Evolutionary conservation across 92 coral and sea anemone genomes (phyloP).

Genomic region (Bergia puertoricense): DNA sequence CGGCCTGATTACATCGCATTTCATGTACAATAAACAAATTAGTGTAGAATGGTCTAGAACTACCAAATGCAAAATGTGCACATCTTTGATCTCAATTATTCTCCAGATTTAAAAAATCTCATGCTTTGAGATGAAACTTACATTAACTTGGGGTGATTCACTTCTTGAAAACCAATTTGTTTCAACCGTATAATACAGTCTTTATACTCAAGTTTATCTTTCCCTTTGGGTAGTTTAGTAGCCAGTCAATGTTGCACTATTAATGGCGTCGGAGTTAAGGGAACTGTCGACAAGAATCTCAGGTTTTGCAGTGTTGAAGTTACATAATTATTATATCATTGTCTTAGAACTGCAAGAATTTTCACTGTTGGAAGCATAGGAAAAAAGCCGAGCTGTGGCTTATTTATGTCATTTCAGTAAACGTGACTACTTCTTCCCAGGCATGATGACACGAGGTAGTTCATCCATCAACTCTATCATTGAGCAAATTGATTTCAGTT

Average conservation of each 20-base stretch:
- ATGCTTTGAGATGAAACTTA: not conserved
- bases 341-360: not conserved
- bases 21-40: too few species aligned
- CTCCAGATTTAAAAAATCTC: not conserved
- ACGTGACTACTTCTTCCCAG: not conserved
- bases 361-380: not conserved
- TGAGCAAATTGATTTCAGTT: not conserved
- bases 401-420: not conserved
- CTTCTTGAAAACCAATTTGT: not conserved
- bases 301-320: too few species aligned
- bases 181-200: not conserved
- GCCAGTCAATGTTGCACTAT: not conserved
- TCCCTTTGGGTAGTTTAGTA: not conserved
- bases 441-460: not conserved
- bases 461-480: not conserved
- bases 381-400: not conserved
- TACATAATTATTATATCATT: not conserved
- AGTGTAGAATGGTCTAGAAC: not conserved
- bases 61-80: not conserved
- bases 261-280: too few species aligned
- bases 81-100: not conserved
- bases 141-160: not conserved
- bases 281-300: not conserved
- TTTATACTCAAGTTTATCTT: too few species aligned
- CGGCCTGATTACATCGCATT: not conserved